Evolutionary conservation across 2,797 vertebrate species (phyloP).

Genomic region (Microctenopoma steveboyesi): DNA sequence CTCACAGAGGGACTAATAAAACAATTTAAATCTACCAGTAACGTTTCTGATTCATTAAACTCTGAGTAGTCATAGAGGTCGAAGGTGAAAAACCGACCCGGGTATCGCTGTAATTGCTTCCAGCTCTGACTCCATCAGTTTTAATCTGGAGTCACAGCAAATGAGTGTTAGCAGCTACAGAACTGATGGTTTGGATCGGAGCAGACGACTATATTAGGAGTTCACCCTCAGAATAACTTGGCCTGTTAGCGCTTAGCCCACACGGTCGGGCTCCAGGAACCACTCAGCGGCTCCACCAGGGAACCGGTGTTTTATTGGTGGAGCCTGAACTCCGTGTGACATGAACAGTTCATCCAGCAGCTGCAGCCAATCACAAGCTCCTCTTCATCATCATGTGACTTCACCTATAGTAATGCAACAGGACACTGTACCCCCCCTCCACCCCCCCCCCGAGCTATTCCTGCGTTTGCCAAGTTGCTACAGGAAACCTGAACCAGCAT

Average conservation of each 20-base stretch:
- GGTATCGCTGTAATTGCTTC: no score
- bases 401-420: constrained; percentile 9
- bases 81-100: no score
- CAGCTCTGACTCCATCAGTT: no score
- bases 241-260: constrained; percentile 72
- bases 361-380: constrained; percentile 20
- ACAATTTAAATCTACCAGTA: no score
- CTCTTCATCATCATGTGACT: neutral
- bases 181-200: no score
- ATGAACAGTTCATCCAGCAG: constrained; percentile 1
- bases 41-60: no score
- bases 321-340: neutral
- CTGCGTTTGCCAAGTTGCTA: neutral
- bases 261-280: constrained; percentile 40
- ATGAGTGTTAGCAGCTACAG: no score
- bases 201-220: constrained; percentile 80
- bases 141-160: no score
- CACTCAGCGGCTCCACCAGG: constrained; percentile 28
- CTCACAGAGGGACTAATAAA: no score
- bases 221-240: constrained; percentile 72
- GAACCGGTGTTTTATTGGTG: neutral
- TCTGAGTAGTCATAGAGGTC: no score
- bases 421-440: neutral
- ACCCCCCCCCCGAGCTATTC: constrained; percentile 5
- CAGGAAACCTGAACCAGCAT: no score